A percentile compares a stretch with the other conserved stretches of the same genome.
Conservation (phyloP, 2,888 invertebrate genomes). For the Gastracanthus pulcherrimus region DNA sequence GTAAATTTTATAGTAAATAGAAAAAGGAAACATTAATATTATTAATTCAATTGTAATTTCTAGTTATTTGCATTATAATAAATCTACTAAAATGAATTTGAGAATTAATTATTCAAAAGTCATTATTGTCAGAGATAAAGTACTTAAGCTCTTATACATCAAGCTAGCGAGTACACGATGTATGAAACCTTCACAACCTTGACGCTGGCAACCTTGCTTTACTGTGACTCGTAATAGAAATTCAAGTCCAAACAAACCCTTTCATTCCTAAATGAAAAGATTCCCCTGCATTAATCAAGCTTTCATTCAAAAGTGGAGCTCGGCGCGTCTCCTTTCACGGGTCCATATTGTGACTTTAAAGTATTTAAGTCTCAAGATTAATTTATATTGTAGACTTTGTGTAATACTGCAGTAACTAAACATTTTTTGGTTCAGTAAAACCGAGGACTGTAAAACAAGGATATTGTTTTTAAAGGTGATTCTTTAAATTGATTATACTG, state of each 20-base stretch:
- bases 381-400: neutral
- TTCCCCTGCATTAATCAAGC: slow-evolving; percentile 34
- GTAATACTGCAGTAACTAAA: neutral
- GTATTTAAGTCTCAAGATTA: neutral
- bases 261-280: slow-evolving; percentile 36
- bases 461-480: neutral
- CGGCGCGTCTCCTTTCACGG: neutral
- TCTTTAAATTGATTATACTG: no score
- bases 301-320: slow-evolving; percentile 20
- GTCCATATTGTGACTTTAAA: neutral
- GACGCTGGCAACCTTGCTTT: slow-evolving; percentile 6
- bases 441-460: neutral
- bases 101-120: no score
- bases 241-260: slow-evolving; percentile 28
- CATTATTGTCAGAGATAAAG: no score
- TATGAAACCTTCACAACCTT: slow-evolving; percentile 6
- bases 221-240: slow-evolving; percentile 5
- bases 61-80: no score
- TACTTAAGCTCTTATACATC: neutral
- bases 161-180: neutral
- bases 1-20: no score
- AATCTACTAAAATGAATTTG: no score
- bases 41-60: no score
- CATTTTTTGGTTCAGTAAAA: neutral
- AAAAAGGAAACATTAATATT: no score